A percentile compares a stretch with the other conserved stretches of the same genome.
Conservation (phyloP, 2,113 vertebrate genomes). For the Ariopsis seemanni region DNA sequence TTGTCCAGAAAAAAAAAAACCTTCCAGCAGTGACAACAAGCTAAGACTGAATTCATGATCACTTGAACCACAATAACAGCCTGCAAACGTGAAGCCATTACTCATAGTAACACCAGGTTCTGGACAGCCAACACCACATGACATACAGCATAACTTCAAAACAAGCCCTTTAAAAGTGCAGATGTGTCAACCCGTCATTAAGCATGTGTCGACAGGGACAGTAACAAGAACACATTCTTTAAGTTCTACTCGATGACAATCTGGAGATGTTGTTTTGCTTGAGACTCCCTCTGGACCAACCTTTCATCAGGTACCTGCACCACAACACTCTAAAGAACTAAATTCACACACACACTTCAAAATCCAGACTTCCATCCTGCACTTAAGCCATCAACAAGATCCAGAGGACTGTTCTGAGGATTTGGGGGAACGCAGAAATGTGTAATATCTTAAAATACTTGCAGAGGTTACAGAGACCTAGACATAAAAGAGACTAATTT, state of each 20-base stretch:
- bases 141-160: constrained; percentile 4
- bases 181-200: constrained; percentile 22
- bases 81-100: background rate
- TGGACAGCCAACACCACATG: background rate
- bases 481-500: background rate
- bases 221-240: constrained; percentile 46
- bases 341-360: background rate
- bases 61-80: background rate
- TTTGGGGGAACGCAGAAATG: background rate
- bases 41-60: background rate
- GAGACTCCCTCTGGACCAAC: constrained; percentile 22
- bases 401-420: constrained; percentile 13
- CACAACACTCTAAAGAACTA: background rate
- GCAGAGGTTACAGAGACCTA: background rate
- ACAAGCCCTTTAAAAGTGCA: background rate
- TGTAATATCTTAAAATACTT: background rate
- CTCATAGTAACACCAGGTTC: background rate
- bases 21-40: background rate
- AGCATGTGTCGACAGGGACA: constrained; percentile 38
- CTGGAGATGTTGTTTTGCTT: background rate
- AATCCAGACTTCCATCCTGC: constrained; percentile 4
- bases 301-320: constrained; percentile 37
- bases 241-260: constrained; percentile 16
- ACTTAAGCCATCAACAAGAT: constrained; percentile 14
- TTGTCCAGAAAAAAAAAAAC: background rate